Evolutionary conservation across 2,888 invertebrate genomes (phyloP), one percentile per base, ranked within the genome.

Genomic region (Heliconius sara): DNA sequence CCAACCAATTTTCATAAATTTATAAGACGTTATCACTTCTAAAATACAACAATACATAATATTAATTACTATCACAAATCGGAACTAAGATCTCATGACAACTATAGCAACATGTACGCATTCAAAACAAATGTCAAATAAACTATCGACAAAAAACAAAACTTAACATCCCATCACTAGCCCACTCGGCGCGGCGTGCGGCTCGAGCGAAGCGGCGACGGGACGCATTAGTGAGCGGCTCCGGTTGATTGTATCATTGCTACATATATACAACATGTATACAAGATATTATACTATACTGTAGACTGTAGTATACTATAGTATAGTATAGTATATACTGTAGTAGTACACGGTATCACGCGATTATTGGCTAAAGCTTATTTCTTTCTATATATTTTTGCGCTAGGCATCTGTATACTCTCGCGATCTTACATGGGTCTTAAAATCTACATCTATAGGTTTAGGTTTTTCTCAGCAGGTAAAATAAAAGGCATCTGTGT

Each of bases 171-270:
- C 27, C 74, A 43, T 27, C 74, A 63, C 74, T 74, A 43, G 7
- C 9, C 22, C 57, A 67, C 52, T 73, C 81, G 34, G 22, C 47
- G 60, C 75, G 77, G 76, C 76, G 82, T 80, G 83, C 82, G 83
- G 80, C 78, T 80, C 79, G 82, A 82, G 79, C 82, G 82, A 81
- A 79, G 84, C 82, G 85, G 84, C 84, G 84, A 85, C 84, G 84
- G 85, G 85, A 84, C 85, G 85, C 84, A 85, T 85, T 86, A 86
- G 83, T 83, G 82, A 84, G 83, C 84, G 82, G 83, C 82, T 84
- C 82, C 83, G 82, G 83, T 85, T 85, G 85, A 84, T 85, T 85
- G 84, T 85, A 85, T 85, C 84, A 85, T 81, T 82, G 83, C 79
- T 80, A 76, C 76, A 71, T 77, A 68, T n/a, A 68, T 43, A 68